Evolutionary conservation across 2,888 invertebrate genomes (phyloP).

Genomic region (Globia sparganii): DNA sequence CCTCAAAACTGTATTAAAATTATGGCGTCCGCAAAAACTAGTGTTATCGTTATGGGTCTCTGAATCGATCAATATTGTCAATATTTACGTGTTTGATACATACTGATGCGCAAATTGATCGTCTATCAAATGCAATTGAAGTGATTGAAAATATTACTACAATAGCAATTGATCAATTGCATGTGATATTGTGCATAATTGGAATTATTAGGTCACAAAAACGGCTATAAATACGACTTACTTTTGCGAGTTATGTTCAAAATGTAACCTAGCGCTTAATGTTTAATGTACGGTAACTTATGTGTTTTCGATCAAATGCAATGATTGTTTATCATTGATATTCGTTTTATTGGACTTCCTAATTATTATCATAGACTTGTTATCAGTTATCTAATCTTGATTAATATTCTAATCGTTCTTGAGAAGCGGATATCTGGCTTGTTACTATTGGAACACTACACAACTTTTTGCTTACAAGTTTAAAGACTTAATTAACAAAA

Average conservation of each 20-base stretch:
- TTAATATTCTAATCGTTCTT: background rate
- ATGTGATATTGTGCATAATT: slow-evolving; percentile 39
- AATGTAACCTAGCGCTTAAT: slow-evolving; percentile 42
- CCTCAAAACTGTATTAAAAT: slow-evolving; percentile 37
- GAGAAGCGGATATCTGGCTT: background rate
- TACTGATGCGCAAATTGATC: no score
- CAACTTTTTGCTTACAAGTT: background rate
- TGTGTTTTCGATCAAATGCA: slow-evolving; percentile 65
- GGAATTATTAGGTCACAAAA: slow-evolving; percentile 50
- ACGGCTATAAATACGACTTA: slow-evolving; percentile 41
- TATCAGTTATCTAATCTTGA: slow-evolving; percentile 7
- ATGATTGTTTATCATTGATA: slow-evolving; percentile 53
- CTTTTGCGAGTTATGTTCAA: slow-evolving; percentile 29
- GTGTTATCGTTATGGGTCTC: slow-evolving; percentile 29
- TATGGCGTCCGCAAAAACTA: slow-evolving; percentile 49
- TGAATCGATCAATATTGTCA: no score
- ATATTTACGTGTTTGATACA: no score
- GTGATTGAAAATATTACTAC: no score
- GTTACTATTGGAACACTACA: background rate
- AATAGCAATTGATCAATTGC: no score
- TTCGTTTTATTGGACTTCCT: slow-evolving; percentile 34
- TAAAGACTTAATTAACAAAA: background rate
- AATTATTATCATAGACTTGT: background rate
- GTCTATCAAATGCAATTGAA: no score
- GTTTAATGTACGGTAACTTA: slow-evolving; percentile 41